Evolutionary conservation across 2,888 invertebrate species (phyloP).

Genomic region (Athrips mouffetella): DNA sequence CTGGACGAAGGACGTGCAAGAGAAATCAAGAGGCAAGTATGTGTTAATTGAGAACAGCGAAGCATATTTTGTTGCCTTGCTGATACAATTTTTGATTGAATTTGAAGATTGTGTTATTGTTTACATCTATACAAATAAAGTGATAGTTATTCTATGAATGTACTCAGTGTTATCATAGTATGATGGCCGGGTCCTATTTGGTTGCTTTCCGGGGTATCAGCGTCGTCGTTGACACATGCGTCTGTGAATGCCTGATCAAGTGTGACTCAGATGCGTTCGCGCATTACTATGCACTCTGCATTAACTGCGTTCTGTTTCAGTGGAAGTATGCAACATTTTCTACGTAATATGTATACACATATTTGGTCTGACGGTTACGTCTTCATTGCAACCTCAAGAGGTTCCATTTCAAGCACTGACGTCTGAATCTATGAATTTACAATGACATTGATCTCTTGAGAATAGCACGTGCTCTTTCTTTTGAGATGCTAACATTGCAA

Average conservation of each 20-base stretch:
- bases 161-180: not conserved
- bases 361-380: not conserved
- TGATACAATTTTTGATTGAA: too few species aligned
- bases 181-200: constrained; percentile 21
- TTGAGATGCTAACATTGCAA: not conserved
- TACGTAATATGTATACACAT: not conserved
- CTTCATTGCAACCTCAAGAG: not conserved
- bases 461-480: not conserved
- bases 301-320: not conserved
- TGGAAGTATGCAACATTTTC: not conserved
- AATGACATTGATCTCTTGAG: not conserved
- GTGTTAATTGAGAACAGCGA: too few species aligned
- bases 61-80: too few species aligned
- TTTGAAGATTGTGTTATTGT: not conserved
- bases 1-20: constrained; percentile 32
- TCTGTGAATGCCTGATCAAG: constrained; percentile 38
- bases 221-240: constrained; percentile 26
- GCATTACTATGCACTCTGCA: constrained; percentile 29
- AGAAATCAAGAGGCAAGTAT: too few species aligned
- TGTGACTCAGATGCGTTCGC: constrained; percentile 36
- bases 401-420: not conserved
- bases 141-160: not conserved
- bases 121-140: not conserved
- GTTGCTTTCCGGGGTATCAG: constrained; percentile 32
- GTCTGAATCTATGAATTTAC: constrained; percentile 9